Conservation (phyloP, 2,888 invertebrate genomes). For the Diabrotica balteata region DNA sequence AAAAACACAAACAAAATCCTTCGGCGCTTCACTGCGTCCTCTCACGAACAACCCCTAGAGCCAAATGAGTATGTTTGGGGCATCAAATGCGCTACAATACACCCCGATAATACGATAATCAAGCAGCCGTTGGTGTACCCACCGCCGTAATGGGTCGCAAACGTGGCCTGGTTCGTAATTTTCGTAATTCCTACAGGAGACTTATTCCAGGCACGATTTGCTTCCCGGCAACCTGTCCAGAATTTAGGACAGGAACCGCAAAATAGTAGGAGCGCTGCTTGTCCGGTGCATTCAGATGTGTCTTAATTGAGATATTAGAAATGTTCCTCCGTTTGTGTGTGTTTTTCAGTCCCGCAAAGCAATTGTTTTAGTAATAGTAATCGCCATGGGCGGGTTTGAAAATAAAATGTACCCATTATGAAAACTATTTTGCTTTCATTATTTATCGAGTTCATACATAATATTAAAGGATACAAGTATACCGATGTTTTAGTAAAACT, state of each 20-base stretch:
- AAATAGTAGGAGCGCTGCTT: constrained; percentile 5
- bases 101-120: constrained; percentile 59
- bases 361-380: too few relatives aligned
- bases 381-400: too few relatives aligned
- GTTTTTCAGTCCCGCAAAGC: too few relatives aligned
- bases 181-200: constrained; percentile 42
- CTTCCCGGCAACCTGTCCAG: constrained; percentile 40
- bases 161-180: constrained; percentile 53
- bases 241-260: constrained; percentile 29
- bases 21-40: not conserved
- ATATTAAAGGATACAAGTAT: too few relatives aligned
- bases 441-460: too few relatives aligned
- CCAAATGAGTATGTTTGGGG: constrained; percentile 53
- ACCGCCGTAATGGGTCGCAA: constrained; percentile 53
- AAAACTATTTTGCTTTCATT: too few relatives aligned
- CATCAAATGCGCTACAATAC: constrained; percentile 57
- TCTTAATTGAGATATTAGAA: constrained; percentile 6
- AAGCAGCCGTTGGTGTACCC: constrained; percentile 51
- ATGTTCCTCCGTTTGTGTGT: not conserved
- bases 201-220: constrained; percentile 36
- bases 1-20: not conserved
- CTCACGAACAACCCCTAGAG: not conserved
- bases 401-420: too few relatives aligned
- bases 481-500: too few relatives aligned
- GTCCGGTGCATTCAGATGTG: constrained; percentile 9